Percentiles rank a stretch among this genome's conserved stretches.
Conservation (phyloP, 1,140 invertebrate genomes). For the Tyrophagus putrescentiae region DNA sequence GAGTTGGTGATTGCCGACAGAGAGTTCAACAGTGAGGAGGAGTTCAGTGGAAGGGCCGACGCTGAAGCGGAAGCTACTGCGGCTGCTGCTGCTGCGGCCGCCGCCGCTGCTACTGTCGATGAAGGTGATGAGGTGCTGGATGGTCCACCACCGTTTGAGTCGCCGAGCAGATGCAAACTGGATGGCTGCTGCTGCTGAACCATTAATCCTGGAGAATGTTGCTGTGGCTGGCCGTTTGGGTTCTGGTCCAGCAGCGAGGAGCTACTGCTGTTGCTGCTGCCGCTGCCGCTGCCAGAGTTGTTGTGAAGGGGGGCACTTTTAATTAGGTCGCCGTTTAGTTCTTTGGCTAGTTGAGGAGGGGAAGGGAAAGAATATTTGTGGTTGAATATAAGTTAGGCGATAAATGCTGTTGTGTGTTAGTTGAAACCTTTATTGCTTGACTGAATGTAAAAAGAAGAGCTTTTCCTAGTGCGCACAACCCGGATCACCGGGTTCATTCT, state of each 20-base stretch:
- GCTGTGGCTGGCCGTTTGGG: background rate
- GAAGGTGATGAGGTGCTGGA: background rate
- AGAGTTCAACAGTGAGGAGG: too few species aligned
- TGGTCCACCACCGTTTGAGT: background rate
- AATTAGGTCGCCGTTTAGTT: constrained; percentile 1
- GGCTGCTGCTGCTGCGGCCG: background rate
- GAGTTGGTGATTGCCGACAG: too few species aligned
- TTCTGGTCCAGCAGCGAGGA: background rate
- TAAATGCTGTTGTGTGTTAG: background rate
- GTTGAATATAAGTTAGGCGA: background rate
- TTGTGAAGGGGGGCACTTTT: constrained; percentile 18
- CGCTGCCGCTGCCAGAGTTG: too few species aligned
- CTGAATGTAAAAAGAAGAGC: too few species aligned
- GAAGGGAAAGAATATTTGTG: background rate
- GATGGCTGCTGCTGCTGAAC: background rate
- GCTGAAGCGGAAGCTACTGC: too few species aligned
- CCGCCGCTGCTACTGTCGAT: background rate
- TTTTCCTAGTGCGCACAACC: background rate
- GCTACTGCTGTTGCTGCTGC: background rate
- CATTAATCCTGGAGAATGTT: constrained; percentile 11
- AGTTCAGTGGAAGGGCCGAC: too few species aligned
- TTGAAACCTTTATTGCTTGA: background rate
- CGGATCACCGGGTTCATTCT: background rate
- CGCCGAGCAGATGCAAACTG: background rate
- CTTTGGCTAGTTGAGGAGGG: background rate